A percentile compares a stretch with the other conserved stretches of the same genome.
These are phyloP conservation scores for Plutella xylostella DNA, from an alignment of 2,888 invertebrate species.

Conservation along the genomic window DNA sequence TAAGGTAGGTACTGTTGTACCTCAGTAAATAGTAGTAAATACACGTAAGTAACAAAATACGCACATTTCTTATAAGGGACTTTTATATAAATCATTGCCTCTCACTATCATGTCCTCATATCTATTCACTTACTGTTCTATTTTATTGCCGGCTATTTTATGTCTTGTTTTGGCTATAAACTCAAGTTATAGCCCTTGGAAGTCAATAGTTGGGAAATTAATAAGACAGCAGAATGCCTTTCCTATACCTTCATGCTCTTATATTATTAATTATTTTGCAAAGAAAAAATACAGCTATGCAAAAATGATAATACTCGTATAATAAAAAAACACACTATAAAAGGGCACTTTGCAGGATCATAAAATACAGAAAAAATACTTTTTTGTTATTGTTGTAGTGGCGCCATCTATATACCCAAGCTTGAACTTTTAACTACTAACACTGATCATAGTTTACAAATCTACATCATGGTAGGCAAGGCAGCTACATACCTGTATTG, in stretches of 20 bases:
- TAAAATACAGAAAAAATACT: not conserved
- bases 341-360: too few species aligned
- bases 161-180: slow-evolving; percentile 2
- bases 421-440: too few species aligned
- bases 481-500: too few species aligned
- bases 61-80: too few species aligned
- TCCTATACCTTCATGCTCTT: not conserved
- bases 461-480: too few species aligned
- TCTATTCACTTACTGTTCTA: not conserved
- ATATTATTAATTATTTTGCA: not conserved
- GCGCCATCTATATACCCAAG: slow-evolving; percentile 2
- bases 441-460: too few species aligned
- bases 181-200: not conserved
- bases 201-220: slow-evolving; percentile 1
- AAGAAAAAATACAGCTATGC: not conserved
- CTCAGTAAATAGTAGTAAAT: too few species aligned
- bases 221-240: too few species aligned
- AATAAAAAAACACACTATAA: too few species aligned
- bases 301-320: not conserved
- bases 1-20: too few species aligned
- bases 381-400: slow-evolving; percentile 1
- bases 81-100: too few species aligned
- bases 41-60: too few species aligned
- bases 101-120: not conserved
- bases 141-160: slow-evolving; percentile 1